Conservation (phyloP, 2,113 vertebrate genomes). For the Podilymbus podiceps region DNA sequence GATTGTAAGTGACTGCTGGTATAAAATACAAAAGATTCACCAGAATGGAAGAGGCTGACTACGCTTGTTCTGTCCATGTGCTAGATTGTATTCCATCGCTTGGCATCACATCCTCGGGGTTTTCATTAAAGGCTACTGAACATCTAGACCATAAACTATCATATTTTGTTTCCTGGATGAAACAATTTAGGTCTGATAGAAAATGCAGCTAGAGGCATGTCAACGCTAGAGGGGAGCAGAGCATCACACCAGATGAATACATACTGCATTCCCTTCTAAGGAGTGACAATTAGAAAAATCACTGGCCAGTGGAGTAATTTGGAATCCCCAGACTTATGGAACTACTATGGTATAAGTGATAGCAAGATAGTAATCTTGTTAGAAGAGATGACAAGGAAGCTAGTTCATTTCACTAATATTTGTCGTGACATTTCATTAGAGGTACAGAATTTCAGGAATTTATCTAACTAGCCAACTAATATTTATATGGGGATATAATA, state of each 20-base stretch:
- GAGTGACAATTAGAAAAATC: background rate
- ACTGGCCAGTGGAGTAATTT: background rate
- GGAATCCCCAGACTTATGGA: background rate
- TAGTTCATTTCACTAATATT: background rate
- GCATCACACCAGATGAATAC: background rate
- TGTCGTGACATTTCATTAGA: background rate
- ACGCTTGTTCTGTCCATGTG: background rate
- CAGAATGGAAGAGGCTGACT: background rate
- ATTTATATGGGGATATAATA: background rate
- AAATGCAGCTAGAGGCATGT: background rate
- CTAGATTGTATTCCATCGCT: background rate
- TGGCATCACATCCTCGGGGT: background rate
- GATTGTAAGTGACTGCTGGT: background rate
- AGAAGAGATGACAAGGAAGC: background rate
- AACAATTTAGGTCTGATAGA: background rate
- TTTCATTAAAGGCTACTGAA: background rate
- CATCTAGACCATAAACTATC: background rate
- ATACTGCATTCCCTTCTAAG: background rate
- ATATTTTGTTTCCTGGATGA: background rate
- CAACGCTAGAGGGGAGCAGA: background rate
- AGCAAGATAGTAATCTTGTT: background rate
- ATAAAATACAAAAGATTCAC: background rate
- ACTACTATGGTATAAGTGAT: background rate
- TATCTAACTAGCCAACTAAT: background rate
- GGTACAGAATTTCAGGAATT: background rate